Evolutionary conservation across 2,888 invertebrate genomes (phyloP).

Genomic region (Dorcus parallelipipedus): DNA sequence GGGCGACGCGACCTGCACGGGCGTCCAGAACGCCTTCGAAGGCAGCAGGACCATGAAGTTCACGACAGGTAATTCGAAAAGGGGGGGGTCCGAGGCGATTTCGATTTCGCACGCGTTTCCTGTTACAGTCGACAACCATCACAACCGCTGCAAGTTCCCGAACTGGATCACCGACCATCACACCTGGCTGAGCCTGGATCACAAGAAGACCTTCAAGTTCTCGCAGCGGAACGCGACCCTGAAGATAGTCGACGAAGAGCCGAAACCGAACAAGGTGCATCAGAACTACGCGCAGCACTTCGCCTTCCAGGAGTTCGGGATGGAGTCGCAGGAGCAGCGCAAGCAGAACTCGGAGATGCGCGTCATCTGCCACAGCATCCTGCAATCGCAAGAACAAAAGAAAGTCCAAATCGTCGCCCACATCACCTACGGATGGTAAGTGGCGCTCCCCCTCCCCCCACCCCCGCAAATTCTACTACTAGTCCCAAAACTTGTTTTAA

Average conservation of each 20-base stretch:
- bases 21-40: slow-evolving; percentile 69
- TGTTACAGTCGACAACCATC: slow-evolving; percentile 66
- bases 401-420: slow-evolving; percentile 63
- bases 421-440: slow-evolving; percentile 74
- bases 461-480: too few species aligned
- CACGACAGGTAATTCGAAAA: slow-evolving; percentile 59
- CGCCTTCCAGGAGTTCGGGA: slow-evolving; percentile 40
- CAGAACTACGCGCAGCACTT: slow-evolving; percentile 38
- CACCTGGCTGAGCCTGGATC: slow-evolving; percentile 77
- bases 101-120: too few species aligned
- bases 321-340: slow-evolving; percentile 44
- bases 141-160: slow-evolving; percentile 74
- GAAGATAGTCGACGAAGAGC: slow-evolving; percentile 45
- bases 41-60: slow-evolving; percentile 77
- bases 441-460: slow-evolving; percentile 6
- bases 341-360: slow-evolving; percentile 53
- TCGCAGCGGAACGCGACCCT: slow-evolving; percentile 71
- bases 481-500: too few species aligned
- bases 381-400: slow-evolving; percentile 54
- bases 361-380: slow-evolving; percentile 60
- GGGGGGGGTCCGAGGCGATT: neutral
- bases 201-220: slow-evolving; percentile 68
- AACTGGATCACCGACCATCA: slow-evolving; percentile 75
- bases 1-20: slow-evolving; percentile 78
- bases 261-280: slow-evolving; percentile 29